A percentile compares a stretch with the other conserved stretches of the same genome.
phyloP scores from a whole-genome alignment of 1,140 invertebrate genomes.

The Drosophila trapezifrons region DNA sequence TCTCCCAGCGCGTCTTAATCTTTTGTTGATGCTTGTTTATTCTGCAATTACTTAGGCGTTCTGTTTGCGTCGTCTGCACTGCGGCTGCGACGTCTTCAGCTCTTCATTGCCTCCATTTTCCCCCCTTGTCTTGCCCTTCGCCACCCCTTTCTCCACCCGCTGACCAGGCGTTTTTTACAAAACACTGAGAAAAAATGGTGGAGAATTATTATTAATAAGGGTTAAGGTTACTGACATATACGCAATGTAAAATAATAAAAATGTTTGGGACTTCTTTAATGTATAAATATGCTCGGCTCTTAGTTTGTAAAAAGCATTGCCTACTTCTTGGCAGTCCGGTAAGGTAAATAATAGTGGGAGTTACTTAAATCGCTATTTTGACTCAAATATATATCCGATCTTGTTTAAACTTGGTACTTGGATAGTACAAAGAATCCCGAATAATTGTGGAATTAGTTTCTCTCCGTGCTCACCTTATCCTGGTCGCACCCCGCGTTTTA shows the following conservation, averaged over 20 bases:
- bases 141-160: not conserved
- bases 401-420: no score
- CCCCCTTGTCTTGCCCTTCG: not conserved
- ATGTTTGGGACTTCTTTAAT: no score
- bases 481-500: constrained; percentile 26
- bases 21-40: constrained; percentile 83
- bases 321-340: not conserved
- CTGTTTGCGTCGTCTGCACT: constrained; percentile 79
- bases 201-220: not conserved
- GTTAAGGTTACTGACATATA: not conserved
- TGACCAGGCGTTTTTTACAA: constrained; percentile 3
- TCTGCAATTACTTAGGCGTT: constrained; percentile 83
- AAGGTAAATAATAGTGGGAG: no score
- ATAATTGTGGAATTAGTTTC: not conserved
- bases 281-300: no score
- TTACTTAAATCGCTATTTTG: no score
- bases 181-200: not conserved
- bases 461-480: constrained; percentile 1
- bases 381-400: not conserved
- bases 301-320: not conserved
- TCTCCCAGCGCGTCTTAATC: constrained; percentile 71
- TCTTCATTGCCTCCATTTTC: constrained; percentile 25
- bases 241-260: no score
- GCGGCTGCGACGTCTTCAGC: constrained; percentile 48
- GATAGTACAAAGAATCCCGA: no score